Evolutionary conservation across 2,113 vertebrate genomes (phyloP).

Genomic region (Calonectris borealis): DNA sequence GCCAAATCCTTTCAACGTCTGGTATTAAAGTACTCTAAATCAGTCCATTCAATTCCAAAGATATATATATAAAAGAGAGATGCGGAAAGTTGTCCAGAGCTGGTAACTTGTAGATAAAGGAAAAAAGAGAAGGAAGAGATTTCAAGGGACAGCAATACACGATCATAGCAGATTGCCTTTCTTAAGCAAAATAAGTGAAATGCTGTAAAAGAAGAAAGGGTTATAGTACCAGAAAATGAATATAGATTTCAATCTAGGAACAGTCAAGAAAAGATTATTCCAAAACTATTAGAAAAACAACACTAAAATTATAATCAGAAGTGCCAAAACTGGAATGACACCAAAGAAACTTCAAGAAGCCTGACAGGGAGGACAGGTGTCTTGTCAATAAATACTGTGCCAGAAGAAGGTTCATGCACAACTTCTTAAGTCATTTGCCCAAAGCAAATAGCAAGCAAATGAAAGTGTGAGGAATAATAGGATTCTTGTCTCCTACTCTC

Average conservation of each 20-base stretch:
- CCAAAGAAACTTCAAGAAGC: background rate
- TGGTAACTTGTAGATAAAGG: background rate
- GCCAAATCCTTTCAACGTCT: background rate
- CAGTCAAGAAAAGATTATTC: background rate
- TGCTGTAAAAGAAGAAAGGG: background rate
- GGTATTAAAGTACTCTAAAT: background rate
- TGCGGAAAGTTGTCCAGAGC: background rate
- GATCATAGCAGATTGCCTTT: background rate
- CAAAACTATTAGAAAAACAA: background rate
- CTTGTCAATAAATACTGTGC: background rate
- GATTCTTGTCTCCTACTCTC: slow-evolving; percentile 14
- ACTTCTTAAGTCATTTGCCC: background rate
- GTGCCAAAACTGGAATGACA: background rate
- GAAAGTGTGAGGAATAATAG: slow-evolving; percentile 43
- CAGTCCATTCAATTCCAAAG: background rate
- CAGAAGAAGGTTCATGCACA: background rate
- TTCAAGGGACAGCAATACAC: background rate
- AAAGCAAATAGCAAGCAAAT: slow-evolving; percentile 40
- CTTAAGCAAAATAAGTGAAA: background rate
- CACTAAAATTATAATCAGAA: background rate
- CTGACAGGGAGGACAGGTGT: background rate
- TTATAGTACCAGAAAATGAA: background rate
- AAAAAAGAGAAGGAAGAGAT: background rate
- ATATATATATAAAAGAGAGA: background rate
- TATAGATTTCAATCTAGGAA: background rate